Conservation (phyloP, 2,113 vertebrate species). For the Urocolius indicus region DNA sequence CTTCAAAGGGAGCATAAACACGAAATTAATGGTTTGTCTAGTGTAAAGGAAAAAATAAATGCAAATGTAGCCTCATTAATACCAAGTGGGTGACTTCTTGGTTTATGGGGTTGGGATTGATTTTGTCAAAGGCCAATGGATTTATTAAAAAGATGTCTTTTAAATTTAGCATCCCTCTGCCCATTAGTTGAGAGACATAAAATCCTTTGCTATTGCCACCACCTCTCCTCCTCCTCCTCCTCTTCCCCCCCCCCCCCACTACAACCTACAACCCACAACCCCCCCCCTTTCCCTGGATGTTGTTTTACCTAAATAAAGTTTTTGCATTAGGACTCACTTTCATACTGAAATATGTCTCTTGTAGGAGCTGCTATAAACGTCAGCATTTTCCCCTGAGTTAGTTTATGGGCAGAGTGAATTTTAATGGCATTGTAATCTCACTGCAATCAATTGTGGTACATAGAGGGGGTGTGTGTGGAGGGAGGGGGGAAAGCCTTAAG, state of each 20-base stretch:
- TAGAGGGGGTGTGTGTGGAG: not conserved
- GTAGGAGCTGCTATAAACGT: slow-evolving; percentile 84
- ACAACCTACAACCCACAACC: too few relatives aligned
- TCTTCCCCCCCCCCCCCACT: not conserved
- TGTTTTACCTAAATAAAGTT: slow-evolving; percentile 86
- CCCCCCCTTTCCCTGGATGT: slow-evolving; percentile 67
- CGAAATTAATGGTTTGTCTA: slow-evolving; percentile 86
- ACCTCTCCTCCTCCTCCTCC: slow-evolving; percentile 70
- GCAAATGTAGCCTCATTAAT: slow-evolving; percentile 87
- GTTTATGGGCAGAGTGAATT: slow-evolving; percentile 85
- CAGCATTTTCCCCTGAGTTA: slow-evolving; percentile 80
- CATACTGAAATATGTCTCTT: slow-evolving; percentile 85
- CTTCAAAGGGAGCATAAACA: slow-evolving; percentile 86
- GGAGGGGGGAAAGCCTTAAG: slow-evolving; percentile 20
- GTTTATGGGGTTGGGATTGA: slow-evolving; percentile 87
- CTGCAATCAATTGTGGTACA: slow-evolving; percentile 80
- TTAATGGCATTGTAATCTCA: slow-evolving; percentile 84
- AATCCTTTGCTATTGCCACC: slow-evolving; percentile 76
- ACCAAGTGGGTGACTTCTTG: slow-evolving; percentile 87
- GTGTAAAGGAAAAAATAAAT: slow-evolving; percentile 87
- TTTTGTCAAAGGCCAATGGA: slow-evolving; percentile 88
- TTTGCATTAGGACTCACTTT: slow-evolving; percentile 82
- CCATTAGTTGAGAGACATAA: slow-evolving; percentile 85
- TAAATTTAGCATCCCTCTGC: slow-evolving; percentile 84
- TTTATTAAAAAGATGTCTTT: slow-evolving; percentile 86